phyloP scores from a whole-genome alignment of 2,888 invertebrate genomes.

The Syrphus vitripennis region DNA sequence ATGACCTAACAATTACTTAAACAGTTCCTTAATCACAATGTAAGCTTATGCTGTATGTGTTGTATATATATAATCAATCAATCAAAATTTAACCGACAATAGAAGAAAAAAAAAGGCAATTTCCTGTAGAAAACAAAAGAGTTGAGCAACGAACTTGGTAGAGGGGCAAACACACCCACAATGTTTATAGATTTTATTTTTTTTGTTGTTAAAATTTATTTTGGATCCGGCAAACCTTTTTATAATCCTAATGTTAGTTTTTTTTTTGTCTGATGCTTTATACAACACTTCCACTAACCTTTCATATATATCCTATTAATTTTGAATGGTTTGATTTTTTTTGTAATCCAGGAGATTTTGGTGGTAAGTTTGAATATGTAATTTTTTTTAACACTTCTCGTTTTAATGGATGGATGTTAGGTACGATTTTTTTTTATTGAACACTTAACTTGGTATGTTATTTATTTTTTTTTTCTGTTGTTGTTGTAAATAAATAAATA shows the following conservation, averaged over 20 bases:
- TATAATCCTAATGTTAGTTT: constrained; percentile 40
- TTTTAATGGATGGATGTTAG: constrained; percentile 9
- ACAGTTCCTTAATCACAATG: constrained; percentile 43
- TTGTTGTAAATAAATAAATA: constrained; percentile 31
- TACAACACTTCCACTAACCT: constrained; percentile 63
- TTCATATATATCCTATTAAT: constrained; percentile 66
- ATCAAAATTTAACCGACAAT: constrained; percentile 49
- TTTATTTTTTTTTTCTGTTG: constrained; percentile 13
- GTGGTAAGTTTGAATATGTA: background rate
- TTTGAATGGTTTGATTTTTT: constrained; percentile 43
- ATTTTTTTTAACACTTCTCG: constrained; percentile 45
- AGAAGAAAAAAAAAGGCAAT: constrained; percentile 26
- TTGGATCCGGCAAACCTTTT: constrained; percentile 38
- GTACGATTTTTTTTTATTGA: constrained; percentile 5
- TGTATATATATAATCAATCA: constrained; percentile 60
- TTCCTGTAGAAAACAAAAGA: constrained; percentile 59
- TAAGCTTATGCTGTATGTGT: constrained; percentile 31
- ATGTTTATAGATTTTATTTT: background rate
- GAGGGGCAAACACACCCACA: constrained; percentile 63
- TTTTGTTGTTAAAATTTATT: background rate
- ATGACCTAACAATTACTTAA: constrained; percentile 59
- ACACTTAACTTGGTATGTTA: constrained; percentile 49
- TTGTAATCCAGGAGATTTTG: constrained; percentile 49
- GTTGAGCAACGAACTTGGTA: constrained; percentile 64
- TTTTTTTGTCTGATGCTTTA: background rate